Percentiles rank a stretch among this genome's conserved stretches.
Evolutionary conservation across 1,140 invertebrate species (phyloP).

Genomic region (Neelides sp.): DNA sequence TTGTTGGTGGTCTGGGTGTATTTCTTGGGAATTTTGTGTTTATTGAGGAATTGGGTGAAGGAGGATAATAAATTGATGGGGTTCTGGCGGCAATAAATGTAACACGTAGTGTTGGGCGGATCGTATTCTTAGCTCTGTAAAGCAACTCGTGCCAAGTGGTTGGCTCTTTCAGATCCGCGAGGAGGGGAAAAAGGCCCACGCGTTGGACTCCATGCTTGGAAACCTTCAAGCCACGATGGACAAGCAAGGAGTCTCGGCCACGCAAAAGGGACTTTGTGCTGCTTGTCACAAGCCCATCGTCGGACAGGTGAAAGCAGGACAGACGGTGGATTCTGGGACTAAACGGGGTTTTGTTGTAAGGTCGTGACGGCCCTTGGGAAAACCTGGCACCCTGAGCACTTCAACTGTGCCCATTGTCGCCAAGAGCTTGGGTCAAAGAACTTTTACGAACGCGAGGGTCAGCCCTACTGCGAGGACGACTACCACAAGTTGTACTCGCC

Average conservation of each 20-base stretch:
- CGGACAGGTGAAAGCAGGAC: conserved; percentile 59
- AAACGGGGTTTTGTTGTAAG: conserved; percentile 34
- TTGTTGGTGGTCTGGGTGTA: too few relatives aligned
- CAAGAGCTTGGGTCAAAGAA: conserved; percentile 92
- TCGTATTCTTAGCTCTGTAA: conserved; percentile 57
- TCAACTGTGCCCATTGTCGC: conserved; percentile 91
- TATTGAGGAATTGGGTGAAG: too few relatives aligned
- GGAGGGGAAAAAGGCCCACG: conserved; percentile 38
- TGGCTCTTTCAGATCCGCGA: conserved; percentile 35
- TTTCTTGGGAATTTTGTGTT: too few relatives aligned
- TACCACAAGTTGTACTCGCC: conserved; percentile 98
- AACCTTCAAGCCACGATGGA: conserved; percentile 88
- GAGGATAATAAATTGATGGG: too few relatives aligned
- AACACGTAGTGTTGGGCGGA: too few relatives aligned
- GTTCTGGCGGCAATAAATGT: too few relatives aligned
- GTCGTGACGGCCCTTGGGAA: conserved; percentile 91
- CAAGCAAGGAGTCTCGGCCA: conserved; percentile 90
- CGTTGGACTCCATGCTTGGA: conserved; percentile 86
- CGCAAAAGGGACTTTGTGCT: conserved; percentile 94
- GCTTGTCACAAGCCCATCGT: conserved; percentile 97
- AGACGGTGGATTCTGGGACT: background rate
- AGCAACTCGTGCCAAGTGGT: conserved; percentile 37
- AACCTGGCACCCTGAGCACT: conserved; percentile 99
- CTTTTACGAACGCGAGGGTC: conserved; percentile 94
- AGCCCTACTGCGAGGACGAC: conserved; percentile 94